Conservation (phyloP, 2,797 vertebrate species). For the Microcaecilia unicolor region DNA sequence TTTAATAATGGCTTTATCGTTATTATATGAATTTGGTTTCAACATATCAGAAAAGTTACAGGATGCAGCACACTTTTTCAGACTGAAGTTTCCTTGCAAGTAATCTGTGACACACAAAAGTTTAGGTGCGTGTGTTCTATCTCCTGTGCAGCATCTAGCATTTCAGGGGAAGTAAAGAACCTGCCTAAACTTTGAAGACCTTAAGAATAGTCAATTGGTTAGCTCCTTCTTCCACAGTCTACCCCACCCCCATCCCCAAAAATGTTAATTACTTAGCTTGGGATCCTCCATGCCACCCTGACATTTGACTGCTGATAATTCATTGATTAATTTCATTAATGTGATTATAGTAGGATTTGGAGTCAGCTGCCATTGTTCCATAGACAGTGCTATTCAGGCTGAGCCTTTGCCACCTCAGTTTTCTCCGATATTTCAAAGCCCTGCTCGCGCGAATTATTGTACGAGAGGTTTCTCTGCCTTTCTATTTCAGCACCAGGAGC, state of each 20-base stretch:
- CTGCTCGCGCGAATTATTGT: slow-evolving; percentile 31
- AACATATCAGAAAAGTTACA: neutral
- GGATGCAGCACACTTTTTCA: no score
- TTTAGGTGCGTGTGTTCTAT: no score
- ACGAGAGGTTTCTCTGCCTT: slow-evolving; percentile 12
- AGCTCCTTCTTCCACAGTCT: neutral
- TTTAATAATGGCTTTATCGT: no score
- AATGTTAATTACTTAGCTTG: slow-evolving; percentile 70
- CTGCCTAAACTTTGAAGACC: slow-evolving; percentile 24
- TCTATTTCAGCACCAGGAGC: slow-evolving; percentile 70
- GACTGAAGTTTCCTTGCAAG: no score
- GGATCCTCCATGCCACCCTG: slow-evolving; percentile 59
- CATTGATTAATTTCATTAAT: slow-evolving; percentile 81
- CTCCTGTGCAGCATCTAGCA: neutral
- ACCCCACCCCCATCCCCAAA: neutral
- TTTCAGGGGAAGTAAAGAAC: slow-evolving; percentile 4
- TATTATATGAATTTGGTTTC: no score
- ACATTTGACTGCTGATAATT: slow-evolving; percentile 75
- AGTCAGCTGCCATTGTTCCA: slow-evolving; percentile 65
- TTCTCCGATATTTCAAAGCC: slow-evolving; percentile 28
- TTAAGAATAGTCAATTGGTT: neutral
- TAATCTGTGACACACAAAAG: no score
- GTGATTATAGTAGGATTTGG: slow-evolving; percentile 72
- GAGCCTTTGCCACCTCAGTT: slow-evolving; percentile 32
- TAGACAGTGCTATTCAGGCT: slow-evolving; percentile 42